Evolutionary conservation across 2,888 invertebrate species (phyloP).

Genomic region (Pheosia tremula): DNA sequence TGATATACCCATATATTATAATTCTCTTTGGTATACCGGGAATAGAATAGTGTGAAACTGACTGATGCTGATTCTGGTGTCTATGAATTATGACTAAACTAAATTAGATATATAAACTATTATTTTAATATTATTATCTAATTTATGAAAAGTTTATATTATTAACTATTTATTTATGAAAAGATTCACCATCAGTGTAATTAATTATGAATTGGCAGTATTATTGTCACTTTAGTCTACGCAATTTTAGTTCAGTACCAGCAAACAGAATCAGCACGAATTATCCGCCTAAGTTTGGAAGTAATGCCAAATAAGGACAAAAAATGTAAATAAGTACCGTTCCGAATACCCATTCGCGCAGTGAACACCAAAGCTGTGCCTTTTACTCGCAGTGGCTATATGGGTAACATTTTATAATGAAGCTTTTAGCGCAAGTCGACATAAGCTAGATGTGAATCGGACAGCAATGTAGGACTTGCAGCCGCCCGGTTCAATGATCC

Average conservation of each 20-base stretch:
- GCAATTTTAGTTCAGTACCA: too few relatives aligned
- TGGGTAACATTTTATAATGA: slow-evolving; percentile 21
- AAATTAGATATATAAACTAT: too few relatives aligned
- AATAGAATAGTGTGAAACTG: slow-evolving; percentile 34
- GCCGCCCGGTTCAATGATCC: slow-evolving; percentile 62
- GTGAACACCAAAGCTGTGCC: slow-evolving; percentile 23
- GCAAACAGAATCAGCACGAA: too few relatives aligned
- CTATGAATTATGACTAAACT: too few relatives aligned
- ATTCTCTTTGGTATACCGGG: slow-evolving; percentile 16
- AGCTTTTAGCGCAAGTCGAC: slow-evolving; percentile 27
- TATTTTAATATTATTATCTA: too few relatives aligned
- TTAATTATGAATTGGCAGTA: too few relatives aligned
- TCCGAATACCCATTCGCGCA: slow-evolving; percentile 53
- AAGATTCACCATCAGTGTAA: too few relatives aligned
- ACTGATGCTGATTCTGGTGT: too few relatives aligned
- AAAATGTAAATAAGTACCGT: slow-evolving; percentile 45
- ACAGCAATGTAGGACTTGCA: slow-evolving; percentile 36
- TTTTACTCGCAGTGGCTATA: slow-evolving; percentile 26
- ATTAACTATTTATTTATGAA: too few relatives aligned
- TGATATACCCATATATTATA: too few relatives aligned
- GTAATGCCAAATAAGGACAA: slow-evolving; percentile 59
- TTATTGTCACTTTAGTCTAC: too few relatives aligned
- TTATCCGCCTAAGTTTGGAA: slow-evolving; percentile 61
- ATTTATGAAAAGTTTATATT: too few relatives aligned
- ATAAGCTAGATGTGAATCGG: slow-evolving; percentile 24